These are phyloP conservation scores for Sakesphorus luctuosus DNA, from an alignment of 2,113 vertebrate genomes.

Conservation along the genomic window DNA sequence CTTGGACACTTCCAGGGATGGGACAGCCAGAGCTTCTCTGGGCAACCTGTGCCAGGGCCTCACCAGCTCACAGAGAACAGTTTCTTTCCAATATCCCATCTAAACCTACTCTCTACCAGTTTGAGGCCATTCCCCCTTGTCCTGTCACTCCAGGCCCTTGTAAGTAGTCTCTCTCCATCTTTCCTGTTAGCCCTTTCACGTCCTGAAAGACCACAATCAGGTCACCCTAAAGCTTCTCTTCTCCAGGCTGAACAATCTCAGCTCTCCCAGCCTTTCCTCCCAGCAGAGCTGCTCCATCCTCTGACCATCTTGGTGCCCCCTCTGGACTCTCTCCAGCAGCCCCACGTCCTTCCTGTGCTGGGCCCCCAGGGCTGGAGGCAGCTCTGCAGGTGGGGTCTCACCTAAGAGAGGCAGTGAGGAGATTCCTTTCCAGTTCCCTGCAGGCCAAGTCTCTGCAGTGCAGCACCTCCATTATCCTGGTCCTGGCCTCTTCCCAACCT, in stretches of 20 bases:
- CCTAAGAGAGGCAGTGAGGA: background rate
- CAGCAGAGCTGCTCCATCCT: background rate
- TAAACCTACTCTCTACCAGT: background rate
- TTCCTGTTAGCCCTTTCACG: background rate
- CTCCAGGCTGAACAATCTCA: background rate
- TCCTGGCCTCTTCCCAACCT: rapidly evolving
- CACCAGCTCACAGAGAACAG: background rate
- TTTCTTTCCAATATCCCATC: background rate
- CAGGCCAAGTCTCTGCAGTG: no score
- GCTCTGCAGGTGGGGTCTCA: background rate
- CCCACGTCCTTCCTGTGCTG: background rate
- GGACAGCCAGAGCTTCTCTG: background rate
- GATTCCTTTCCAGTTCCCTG: background rate
- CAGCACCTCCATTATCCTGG: background rate
- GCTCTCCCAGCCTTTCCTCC: background rate
- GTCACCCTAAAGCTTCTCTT: background rate
- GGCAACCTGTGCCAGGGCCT: background rate
- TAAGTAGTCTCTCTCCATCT: background rate
- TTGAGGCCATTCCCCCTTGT: background rate
- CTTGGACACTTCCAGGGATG: background rate
- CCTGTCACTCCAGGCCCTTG: background rate
- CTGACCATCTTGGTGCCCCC: background rate
- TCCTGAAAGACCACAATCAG: background rate
- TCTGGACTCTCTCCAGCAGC: background rate
- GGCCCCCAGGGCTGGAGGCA: background rate